phyloP scores from a whole-genome alignment of 2,797 vertebrate species.

The Rhinogobio ventralis region DNA sequence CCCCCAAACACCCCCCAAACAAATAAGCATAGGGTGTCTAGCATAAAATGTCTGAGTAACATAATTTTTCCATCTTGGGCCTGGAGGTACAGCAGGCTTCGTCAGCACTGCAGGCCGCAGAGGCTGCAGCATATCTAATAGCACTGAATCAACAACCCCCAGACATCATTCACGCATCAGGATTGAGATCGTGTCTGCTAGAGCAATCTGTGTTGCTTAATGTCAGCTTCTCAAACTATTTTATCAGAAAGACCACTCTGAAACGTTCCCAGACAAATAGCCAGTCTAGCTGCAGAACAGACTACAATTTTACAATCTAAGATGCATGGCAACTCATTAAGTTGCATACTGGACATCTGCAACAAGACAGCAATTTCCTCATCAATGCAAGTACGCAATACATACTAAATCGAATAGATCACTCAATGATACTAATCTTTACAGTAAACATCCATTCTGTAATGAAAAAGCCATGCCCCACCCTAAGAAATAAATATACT shows the following conservation, averaged over 20 bases:
- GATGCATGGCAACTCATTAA: neutral
- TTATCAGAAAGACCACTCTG: neutral
- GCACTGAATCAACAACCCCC: slow-evolving; percentile 49
- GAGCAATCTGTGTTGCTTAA: neutral
- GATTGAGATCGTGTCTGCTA: neutral
- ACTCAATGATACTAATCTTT: neutral
- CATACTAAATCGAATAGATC: neutral
- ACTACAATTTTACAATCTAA: slow-evolving; percentile 4
- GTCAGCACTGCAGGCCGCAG: slow-evolving; percentile 42
- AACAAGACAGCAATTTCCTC: neutral
- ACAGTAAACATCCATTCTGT: slow-evolving; percentile 12
- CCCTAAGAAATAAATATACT: slow-evolving; percentile 59
- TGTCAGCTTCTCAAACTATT: neutral
- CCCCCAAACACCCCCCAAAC: no score
- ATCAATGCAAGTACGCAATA: neutral
- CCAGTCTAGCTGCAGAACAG: neutral
- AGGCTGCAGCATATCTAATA: slow-evolving; percentile 53
- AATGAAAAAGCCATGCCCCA: slow-evolving; percentile 63
- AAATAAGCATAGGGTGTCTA: neutral
- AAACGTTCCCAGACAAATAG: neutral
- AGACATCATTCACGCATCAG: slow-evolving; percentile 22
- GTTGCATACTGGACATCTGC: slow-evolving; percentile 21
- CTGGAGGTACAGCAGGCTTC: slow-evolving; percentile 33
- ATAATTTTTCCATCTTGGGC: slow-evolving; percentile 1
- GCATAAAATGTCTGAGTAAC: neutral